These are phyloP conservation scores for Drosophila azteca DNA, from an alignment of 1,140 invertebrate species.

Conservation along the genomic window DNA sequence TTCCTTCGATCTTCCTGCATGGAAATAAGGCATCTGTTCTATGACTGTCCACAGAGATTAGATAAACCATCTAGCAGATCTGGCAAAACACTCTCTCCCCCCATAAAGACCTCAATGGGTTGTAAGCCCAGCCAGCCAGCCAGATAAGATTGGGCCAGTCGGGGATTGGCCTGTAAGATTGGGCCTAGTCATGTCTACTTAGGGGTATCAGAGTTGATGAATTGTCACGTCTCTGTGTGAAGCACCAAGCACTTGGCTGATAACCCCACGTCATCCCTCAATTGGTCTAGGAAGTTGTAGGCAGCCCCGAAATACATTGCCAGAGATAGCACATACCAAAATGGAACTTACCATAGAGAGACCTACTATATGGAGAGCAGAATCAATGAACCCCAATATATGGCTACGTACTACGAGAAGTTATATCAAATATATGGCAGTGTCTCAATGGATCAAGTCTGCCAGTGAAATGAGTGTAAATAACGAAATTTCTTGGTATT, in stretches of 20 bases:
- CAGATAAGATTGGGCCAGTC: constrained; percentile 39
- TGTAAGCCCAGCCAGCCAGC: constrained; percentile 12
- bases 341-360: too few relatives aligned
- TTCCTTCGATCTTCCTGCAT: constrained; percentile 31
- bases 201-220: constrained; percentile 37
- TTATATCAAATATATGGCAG: too few relatives aligned
- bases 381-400: too few relatives aligned
- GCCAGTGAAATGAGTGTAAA: too few relatives aligned
- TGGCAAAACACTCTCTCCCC: constrained; percentile 1
- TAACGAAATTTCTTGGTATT: too few relatives aligned
- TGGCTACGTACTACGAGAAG: too few relatives aligned
- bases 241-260: constrained; percentile 27
- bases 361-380: too few relatives aligned
- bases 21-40: constrained; percentile 8
- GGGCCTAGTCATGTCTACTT: constrained; percentile 35
- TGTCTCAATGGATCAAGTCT: too few relatives aligned
- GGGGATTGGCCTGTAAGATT: constrained; percentile 37
- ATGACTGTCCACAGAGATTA: constrained; percentile 32
- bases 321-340: too few relatives aligned
- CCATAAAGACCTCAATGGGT: constrained; percentile 34
- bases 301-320: constrained; percentile 25
- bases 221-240: constrained; percentile 45
- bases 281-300: constrained; percentile 46
- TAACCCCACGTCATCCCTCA: constrained; percentile 34
- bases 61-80: constrained; percentile 19